Evolutionary conservation across 2,888 invertebrate species (phyloP), one percentile per base, ranked within the genome.

Genomic region (Cyrtodaria siliqua): DNA sequence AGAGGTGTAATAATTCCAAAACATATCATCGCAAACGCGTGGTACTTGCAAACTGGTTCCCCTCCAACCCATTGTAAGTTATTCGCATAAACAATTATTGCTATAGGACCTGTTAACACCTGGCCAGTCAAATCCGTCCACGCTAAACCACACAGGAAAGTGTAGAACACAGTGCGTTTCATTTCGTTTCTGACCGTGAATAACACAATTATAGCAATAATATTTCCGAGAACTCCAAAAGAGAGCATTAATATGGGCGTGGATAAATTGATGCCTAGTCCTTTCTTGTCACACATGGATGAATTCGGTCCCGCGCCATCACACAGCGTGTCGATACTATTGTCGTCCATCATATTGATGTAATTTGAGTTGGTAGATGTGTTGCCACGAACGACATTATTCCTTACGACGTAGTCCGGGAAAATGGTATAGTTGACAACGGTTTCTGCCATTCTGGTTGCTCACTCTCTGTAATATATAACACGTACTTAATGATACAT

Each of bases 91-190:
- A 84, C 84, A 18, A 88, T 77, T 14, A 90, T 86, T 42, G 90
- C 86, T 9, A 91, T 84, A 8, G 89, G 88, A 2, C 92, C 88
- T 14, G 92, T 92, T 33, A 90, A 68, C 16, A 92, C 52, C 56
- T 92, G 92, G 12, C 93, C 92, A 44, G 91, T 80, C n/a, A 93
- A 84, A 82, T 93, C 93, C 1, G 92, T 92, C 86, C 91, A 90
- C 8, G 91, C 92, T 24, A 93, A 82, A 20, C 89, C 91, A 23
- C 87, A 86, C n/a, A 93, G 79, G 20, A 92, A 79, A 14, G 89
- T 87, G 83, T 89, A 92, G 80, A 92, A 92, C 26, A 92, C 89
- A 0, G 92, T 90, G 50, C 89, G 80, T 44, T 86, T 86, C 60
- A 89, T 87, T 56, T 91, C 90, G 53, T 83, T 84, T 6, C 85